Evolutionary conservation across 2,888 invertebrate species (phyloP).

Genomic region (Mamestra brassicae): DNA sequence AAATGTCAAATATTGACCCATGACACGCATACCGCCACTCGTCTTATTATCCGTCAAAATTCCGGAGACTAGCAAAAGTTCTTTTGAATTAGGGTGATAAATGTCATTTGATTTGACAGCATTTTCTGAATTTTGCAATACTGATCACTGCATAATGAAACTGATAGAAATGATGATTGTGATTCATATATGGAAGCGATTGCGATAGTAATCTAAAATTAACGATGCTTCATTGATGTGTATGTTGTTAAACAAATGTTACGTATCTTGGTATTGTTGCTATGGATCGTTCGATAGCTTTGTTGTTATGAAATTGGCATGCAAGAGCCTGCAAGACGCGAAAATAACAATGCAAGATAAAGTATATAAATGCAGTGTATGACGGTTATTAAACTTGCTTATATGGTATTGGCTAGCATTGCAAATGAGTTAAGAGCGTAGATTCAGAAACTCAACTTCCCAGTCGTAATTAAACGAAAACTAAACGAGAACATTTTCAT

Average conservation of each 20-base stretch:
- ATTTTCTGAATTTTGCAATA: conserved; percentile 40
- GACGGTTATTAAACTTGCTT: background rate
- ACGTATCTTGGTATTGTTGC: conserved; percentile 52
- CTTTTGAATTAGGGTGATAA: conserved; percentile 46
- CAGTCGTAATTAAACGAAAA: background rate
- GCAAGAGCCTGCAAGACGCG: conserved; percentile 28
- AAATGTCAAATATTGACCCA: conserved; percentile 89
- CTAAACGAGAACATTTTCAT: too few relatives aligned
- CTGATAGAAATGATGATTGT: conserved; percentile 31
- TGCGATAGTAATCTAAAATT: conserved; percentile 56
- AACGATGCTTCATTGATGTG: conserved; percentile 53
- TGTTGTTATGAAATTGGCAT: conserved; percentile 47
- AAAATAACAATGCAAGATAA: conserved; percentile 33
- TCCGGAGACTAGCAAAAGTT: conserved; percentile 26
- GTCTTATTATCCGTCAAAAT: conserved; percentile 68
- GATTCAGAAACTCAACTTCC: background rate
- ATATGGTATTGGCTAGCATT: background rate
- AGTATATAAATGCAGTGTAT: background rate
- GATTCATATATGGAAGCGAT: conserved; percentile 43
- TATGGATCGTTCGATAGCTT: conserved; percentile 45
- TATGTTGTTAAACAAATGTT: conserved; percentile 54
- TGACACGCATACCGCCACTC: conserved; percentile 81
- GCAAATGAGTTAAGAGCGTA: background rate
- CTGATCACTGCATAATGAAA: conserved; percentile 25
- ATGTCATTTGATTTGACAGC: conserved; percentile 54